Percentiles rank a stretch among this genome's conserved stretches.
Conservation (phyloP, 2,113 vertebrate genomes). For the Hippocampus abdominalis region DNA sequence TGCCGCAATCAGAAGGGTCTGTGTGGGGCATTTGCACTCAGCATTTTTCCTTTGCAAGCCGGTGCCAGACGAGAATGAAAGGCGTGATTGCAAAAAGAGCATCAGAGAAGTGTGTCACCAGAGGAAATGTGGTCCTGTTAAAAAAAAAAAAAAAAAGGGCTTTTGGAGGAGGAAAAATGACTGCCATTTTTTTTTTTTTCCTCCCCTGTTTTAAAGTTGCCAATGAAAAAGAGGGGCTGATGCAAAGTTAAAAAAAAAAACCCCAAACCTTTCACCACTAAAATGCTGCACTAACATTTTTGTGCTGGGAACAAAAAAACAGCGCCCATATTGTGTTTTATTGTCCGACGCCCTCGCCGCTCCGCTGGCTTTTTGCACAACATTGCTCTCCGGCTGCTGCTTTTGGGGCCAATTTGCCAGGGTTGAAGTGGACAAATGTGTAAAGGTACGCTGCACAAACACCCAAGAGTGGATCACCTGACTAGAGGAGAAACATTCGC, state of each 20-base stretch:
- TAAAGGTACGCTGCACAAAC: background rate
- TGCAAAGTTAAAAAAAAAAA: background rate
- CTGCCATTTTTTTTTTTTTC: background rate
- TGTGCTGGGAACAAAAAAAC: constrained; percentile 5
- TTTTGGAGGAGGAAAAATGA: background rate
- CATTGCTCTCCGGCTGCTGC: background rate
- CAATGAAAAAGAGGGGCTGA: background rate
- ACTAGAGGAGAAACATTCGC: background rate
- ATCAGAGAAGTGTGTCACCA: constrained; percentile 13
- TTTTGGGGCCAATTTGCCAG: constrained; percentile 5
- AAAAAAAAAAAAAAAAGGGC: background rate
- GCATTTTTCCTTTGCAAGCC: constrained; percentile 28
- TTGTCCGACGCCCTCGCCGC: background rate
- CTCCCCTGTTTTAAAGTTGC: background rate
- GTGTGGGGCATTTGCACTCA: constrained; percentile 17
- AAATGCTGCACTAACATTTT: constrained; percentile 11
- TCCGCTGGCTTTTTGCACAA: background rate
- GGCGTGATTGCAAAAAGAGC: constrained; percentile 12
- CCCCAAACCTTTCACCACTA: background rate
- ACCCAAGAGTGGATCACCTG: background rate
- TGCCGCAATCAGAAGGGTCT: constrained; percentile 36
- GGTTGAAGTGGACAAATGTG: constrained; percentile 3
- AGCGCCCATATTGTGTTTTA: background rate
- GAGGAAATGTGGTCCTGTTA: constrained; percentile 11
- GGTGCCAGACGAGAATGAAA: constrained; percentile 29